phyloP scores from a whole-genome alignment of 2,113 vertebrate species.

The Lanius ludovicianus region DNA sequence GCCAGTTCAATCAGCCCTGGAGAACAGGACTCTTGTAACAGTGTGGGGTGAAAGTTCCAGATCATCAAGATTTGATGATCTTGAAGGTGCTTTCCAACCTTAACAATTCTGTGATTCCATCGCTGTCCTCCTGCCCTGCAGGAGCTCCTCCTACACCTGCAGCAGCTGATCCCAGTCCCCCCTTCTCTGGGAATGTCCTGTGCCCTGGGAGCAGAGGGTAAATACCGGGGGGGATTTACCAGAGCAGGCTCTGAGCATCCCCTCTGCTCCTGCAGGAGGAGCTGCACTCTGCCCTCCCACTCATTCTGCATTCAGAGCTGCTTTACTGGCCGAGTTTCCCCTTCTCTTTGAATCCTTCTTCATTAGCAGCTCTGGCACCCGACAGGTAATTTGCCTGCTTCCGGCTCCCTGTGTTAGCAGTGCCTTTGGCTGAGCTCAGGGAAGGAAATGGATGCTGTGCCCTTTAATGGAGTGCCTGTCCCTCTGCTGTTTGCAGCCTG shows the following conservation, averaged over 20 bases:
- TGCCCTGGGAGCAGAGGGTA: neutral
- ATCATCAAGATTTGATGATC: neutral
- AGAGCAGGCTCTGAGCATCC: neutral
- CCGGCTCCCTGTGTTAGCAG: slow-evolving; percentile 2
- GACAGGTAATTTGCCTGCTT: slow-evolving; percentile 56
- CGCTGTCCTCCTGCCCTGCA: no score
- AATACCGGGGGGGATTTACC: neutral
- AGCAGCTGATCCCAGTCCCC: neutral
- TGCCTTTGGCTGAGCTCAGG: neutral
- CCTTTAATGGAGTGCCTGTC: neutral
- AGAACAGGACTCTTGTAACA: neutral
- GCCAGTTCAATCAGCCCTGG: neutral
- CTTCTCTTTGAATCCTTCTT: slow-evolving; percentile 31
- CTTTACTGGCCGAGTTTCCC: neutral
- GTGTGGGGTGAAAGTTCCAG: no score
- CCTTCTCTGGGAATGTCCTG: neutral
- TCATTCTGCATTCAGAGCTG: neutral
- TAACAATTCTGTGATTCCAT: neutral
- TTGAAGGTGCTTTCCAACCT: neutral
- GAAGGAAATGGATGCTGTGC: slow-evolving; percentile 28
- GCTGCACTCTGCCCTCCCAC: neutral
- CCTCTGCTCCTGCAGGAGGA: neutral
- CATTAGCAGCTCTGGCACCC: slow-evolving; percentile 29
- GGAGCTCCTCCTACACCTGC: neutral
- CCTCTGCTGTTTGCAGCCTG: neutral